Conservation (phyloP, 2,113 vertebrate genomes). For the Pedetes capensis region DNA sequence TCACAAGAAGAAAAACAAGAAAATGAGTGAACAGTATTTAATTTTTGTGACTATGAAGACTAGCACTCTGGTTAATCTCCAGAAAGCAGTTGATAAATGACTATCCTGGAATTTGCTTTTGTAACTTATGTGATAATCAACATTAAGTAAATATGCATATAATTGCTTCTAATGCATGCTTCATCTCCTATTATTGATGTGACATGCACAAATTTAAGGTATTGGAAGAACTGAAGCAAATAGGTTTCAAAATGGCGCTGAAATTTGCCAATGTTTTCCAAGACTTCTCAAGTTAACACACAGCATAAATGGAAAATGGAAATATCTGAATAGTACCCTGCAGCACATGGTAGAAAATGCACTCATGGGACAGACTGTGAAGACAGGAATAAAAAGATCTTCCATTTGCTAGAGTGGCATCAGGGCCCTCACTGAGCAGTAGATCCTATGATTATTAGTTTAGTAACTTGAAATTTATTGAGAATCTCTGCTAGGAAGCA, state of each 20-base stretch:
- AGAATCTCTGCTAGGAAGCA: neutral
- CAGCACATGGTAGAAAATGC: neutral
- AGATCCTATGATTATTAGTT: neutral
- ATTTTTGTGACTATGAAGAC: neutral
- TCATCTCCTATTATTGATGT: neutral
- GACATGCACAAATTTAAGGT: neutral
- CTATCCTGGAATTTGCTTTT: neutral
- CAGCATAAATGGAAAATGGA: neutral
- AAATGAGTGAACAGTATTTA: neutral
- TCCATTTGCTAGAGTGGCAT: neutral
- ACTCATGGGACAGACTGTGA: fast-evolving
- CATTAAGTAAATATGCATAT: neutral
- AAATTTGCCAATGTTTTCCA: neutral
- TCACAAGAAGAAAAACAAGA: neutral
- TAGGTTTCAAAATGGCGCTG: neutral
- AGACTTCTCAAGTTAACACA: neutral
- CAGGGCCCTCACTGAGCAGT: fast-evolving
- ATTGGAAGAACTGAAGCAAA: neutral
- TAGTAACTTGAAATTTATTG: neutral
- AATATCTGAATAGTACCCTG: neutral
- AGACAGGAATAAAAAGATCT: fast-evolving
- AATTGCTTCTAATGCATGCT: neutral
- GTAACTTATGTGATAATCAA: neutral
- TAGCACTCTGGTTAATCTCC: neutral
- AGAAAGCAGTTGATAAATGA: neutral